phyloP scores from a whole-genome alignment of 2,113 vertebrate genomes.

The Vulpes ferrilata region DNA sequence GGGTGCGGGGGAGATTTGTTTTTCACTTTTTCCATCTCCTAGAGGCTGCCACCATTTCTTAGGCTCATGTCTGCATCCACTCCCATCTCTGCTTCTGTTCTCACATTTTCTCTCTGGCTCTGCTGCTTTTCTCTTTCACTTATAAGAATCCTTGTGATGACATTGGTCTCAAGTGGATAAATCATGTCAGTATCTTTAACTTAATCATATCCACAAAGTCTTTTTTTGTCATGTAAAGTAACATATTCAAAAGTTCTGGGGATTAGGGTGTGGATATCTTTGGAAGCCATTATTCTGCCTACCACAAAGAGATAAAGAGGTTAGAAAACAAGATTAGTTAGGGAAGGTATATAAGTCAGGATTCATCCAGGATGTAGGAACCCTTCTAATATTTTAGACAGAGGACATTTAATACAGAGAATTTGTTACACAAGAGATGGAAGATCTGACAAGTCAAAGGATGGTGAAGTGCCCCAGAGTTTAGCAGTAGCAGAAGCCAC shows the following conservation, averaged over 20 bases:
- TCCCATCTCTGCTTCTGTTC: not conserved
- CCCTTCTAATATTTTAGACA: constrained; percentile 28
- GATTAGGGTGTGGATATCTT: not conserved
- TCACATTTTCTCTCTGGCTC: not conserved
- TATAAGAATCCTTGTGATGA: not conserved
- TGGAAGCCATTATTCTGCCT: not conserved
- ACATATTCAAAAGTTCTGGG: not conserved
- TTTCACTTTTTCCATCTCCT: not conserved
- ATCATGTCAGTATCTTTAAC: not conserved
- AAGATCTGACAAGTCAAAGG: not conserved
- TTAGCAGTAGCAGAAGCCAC: not conserved
- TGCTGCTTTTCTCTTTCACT: not conserved
- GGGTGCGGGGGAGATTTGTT: not conserved
- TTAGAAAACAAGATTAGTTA: not conserved
- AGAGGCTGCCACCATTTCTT: not conserved
- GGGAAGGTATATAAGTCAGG: not conserved
- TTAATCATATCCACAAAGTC: not conserved
- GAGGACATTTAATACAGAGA: not conserved
- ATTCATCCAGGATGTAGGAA: constrained; percentile 21
- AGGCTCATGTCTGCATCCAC: not conserved
- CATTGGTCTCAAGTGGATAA: not conserved
- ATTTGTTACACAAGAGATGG: not conserved
- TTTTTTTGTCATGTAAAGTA: not conserved
- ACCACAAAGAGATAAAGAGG: constrained; percentile 17
- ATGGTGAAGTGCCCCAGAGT: not conserved